Evolutionary conservation across 1,140 invertebrate genomes (phyloP).

Genomic region (Pygmarrhopalites habei): DNA sequence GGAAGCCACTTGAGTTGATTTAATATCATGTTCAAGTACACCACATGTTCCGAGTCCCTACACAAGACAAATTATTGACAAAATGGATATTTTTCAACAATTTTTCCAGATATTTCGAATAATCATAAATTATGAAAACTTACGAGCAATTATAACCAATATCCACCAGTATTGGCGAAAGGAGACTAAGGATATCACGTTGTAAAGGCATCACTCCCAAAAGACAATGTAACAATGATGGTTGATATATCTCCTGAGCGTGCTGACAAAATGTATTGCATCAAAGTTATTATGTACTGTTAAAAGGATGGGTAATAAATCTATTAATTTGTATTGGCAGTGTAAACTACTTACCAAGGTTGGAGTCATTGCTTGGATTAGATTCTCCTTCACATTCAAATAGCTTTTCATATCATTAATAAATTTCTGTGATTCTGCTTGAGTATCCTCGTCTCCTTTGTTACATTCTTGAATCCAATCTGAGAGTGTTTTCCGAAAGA

Average conservation of each 20-base stretch:
- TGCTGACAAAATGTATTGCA: no score
- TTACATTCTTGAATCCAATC: slow-evolving; percentile 25
- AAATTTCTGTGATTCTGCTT: slow-evolving; percentile 19
- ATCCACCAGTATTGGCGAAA: slow-evolving; percentile 23
- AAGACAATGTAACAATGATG: slow-evolving; percentile 24
- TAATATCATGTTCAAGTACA: slow-evolving; percentile 11
- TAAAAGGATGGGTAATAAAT: not conserved
- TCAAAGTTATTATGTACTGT: not conserved
- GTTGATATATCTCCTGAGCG: slow-evolving; percentile 18
- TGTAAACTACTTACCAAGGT: slow-evolving; percentile 18
- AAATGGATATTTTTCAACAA: not conserved
- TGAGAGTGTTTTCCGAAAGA: slow-evolving; percentile 23
- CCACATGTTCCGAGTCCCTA: slow-evolving; percentile 19
- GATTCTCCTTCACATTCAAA: slow-evolving; percentile 17
- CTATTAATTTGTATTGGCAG: not conserved
- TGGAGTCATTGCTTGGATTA: slow-evolving; percentile 16
- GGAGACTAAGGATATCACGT: slow-evolving; percentile 11
- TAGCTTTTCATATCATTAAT: slow-evolving; percentile 21
- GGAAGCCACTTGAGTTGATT: slow-evolving; percentile 33
- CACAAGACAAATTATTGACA: not conserved
- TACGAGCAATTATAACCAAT: slow-evolving; percentile 6
- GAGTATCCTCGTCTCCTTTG: not conserved
- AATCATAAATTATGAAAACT: slow-evolving; percentile 8
- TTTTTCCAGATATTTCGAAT: not conserved
- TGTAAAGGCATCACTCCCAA: slow-evolving; percentile 21